phyloP scores from a whole-genome alignment of 2,888 invertebrate genomes.

The Drosophila affinis region DNA sequence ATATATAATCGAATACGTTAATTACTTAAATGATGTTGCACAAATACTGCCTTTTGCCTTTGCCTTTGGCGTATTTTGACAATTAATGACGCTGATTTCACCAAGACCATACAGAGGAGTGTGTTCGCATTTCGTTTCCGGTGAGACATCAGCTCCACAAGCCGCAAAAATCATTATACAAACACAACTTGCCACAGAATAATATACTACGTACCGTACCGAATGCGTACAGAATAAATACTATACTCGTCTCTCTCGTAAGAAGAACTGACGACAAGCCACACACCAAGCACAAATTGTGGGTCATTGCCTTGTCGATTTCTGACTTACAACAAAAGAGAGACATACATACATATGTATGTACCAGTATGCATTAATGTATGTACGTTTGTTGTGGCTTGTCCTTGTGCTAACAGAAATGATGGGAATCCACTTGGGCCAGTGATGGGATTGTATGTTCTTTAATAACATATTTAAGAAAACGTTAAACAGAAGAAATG shows the following conservation, averaged over 20 bases:
- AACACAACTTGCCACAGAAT: slow-evolving; percentile 33
- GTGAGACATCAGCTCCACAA: slow-evolving; percentile 36
- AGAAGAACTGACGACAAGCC: slow-evolving; percentile 18
- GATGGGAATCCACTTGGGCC: slow-evolving; percentile 13
- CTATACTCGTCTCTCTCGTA: neutral
- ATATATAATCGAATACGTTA: slow-evolving; percentile 56
- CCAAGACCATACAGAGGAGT: slow-evolving; percentile 46
- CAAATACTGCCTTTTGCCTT: slow-evolving; percentile 42
- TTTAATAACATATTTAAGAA: neutral
- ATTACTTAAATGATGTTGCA: slow-evolving; percentile 74
- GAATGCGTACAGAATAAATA: slow-evolving; percentile 24
- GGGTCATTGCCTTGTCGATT: slow-evolving; percentile 43
- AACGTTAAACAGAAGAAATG: neutral
- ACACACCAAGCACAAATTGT: slow-evolving; percentile 21
- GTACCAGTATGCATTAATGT: too few species aligned
- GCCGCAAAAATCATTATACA: neutral
- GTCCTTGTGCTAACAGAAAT: slow-evolving; percentile 16
- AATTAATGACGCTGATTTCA: slow-evolving; percentile 74
- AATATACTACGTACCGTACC: neutral
- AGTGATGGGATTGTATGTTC: neutral
- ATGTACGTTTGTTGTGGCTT: neutral
- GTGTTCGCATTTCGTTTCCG: slow-evolving; percentile 32
- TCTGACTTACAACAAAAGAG: slow-evolving; percentile 9
- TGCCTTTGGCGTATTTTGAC: slow-evolving; percentile 53
- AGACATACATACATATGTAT: neutral